Evolutionary conservation across 2,113 vertebrate species (phyloP).

Genomic region (Poeciliopsis retropinna): DNA sequence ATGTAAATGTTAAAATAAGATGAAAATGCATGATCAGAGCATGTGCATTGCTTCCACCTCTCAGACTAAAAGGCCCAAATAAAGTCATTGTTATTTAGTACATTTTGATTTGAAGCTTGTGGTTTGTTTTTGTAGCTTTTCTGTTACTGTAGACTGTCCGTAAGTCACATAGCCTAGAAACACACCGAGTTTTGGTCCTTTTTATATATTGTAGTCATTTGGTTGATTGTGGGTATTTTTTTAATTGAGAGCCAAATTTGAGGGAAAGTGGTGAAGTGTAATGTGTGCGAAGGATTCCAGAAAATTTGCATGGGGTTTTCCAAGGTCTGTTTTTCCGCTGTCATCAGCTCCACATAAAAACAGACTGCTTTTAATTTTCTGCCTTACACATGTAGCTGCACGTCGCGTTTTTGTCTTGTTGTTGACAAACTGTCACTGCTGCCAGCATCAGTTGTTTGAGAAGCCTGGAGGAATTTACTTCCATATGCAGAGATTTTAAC

Average conservation of each 20-base stretch:
- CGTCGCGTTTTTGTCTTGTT: neutral
- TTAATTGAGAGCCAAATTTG: neutral
- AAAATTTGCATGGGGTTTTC: neutral
- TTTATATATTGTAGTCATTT: neutral
- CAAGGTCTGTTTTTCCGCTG: neutral
- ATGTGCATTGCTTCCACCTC: neutral
- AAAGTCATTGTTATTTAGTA: neutral
- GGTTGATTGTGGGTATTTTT: neutral
- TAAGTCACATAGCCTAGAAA: neutral
- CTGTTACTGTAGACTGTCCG: neutral
- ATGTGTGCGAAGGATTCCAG: neutral
- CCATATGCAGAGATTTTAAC: neutral
- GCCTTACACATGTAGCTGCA: neutral
- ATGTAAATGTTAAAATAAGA: neutral
- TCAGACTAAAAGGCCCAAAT: neutral
- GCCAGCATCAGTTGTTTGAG: neutral
- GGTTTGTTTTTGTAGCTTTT: neutral
- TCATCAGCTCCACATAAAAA: neutral
- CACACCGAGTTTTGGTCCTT: neutral
- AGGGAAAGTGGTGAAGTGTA: neutral
- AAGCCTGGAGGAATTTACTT: neutral
- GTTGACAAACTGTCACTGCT: neutral
- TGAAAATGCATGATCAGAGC: neutral
- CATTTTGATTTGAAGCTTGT: neutral
- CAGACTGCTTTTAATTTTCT: no score